Evolutionary conservation across 92 coral and sea anemone genomes (phyloP), one percentile per base, ranked within the genome.

Genomic region (Epizoanthus ramosus): DNA sequence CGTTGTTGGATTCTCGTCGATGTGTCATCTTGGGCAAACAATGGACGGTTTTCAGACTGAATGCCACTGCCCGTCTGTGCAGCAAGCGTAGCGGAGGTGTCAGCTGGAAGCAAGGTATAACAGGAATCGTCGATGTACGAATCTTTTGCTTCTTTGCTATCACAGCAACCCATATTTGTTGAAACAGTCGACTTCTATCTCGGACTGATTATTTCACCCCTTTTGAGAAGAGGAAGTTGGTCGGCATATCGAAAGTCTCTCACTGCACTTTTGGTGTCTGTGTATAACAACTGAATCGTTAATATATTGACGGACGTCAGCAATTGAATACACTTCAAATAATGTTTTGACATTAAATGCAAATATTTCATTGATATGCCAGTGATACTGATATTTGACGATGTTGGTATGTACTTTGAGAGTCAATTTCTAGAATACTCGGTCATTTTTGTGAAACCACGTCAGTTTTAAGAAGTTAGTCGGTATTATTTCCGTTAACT

Each of bases 81-180:
- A 14, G 71, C 6, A 75, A 75, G 17, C 68, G 25, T 57, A 57
- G 39, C 24, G 23, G 71, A 43, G 13, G 15, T 50, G 19, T 63
- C 82, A 39, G 19, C 22, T 61, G 58, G 24, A 39, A 77, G 59
- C 17, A 77, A 21, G 13, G 54, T 33, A 43, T 63, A 77, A 2
- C 54, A 45, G 41, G 52, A 41, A 5, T 61, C 68, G 61, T 50
- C 41, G 14, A 54, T 13, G 4, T 3, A 15, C 1, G 57, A 15
- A 2, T 77, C 71, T 13, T 77, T 25, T 22, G 37, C 5, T 23
- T 39, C 57, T 5, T 22, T 24, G 35, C 82, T 61, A 2, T n/a
- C 25, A 59, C 82, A 77, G 58, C 82, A 77, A 63, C 82, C 82
- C 82, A 77, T 77, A 61, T 15, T 41, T 22, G 33, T 28, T 3